These are phyloP conservation scores for Pogonocichla stellata DNA, from an alignment of 2,113 vertebrate species.

Conservation along the genomic window DNA sequence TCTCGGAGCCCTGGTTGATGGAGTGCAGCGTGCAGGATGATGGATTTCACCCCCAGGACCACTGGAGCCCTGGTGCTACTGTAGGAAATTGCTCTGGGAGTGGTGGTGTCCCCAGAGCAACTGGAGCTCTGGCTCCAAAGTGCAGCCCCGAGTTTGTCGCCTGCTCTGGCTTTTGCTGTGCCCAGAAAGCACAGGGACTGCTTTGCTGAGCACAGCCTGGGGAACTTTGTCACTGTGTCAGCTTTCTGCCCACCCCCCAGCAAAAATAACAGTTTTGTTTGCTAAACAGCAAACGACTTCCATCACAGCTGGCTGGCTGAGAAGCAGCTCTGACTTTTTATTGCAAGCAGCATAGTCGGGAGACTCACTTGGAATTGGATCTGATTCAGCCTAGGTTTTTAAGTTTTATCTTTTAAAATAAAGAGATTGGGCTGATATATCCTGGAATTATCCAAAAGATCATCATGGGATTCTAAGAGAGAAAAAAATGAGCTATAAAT, in stretches of 20 bases:
- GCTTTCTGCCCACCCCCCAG: background rate
- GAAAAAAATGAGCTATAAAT: background rate
- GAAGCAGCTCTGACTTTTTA: background rate
- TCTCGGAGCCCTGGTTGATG: slow-evolving; percentile 63
- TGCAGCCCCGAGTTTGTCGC: background rate
- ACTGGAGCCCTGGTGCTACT: slow-evolving; percentile 50
- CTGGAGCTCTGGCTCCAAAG: slow-evolving; percentile 37
- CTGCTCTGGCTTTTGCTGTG: background rate
- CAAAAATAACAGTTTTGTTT: slow-evolving; percentile 1
- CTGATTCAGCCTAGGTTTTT: background rate
- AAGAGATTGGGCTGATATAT: background rate
- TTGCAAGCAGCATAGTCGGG: fast-evolving
- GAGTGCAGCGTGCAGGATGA: slow-evolving; percentile 70
- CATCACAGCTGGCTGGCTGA: background rate
- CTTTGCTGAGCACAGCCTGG: background rate
- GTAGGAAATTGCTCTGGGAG: slow-evolving; percentile 64
- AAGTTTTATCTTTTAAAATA: background rate
- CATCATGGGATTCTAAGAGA: background rate
- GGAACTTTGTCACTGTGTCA: background rate
- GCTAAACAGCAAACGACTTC: background rate
- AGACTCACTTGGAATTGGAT: background rate
- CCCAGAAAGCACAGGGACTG: fast-evolving
- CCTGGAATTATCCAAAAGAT: background rate
- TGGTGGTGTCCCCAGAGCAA: slow-evolving; percentile 12
- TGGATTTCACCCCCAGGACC: slow-evolving; percentile 82